Evolutionary conservation across 2,113 vertebrate species (phyloP).

Genomic region (Alligator mississippiensis): DNA sequence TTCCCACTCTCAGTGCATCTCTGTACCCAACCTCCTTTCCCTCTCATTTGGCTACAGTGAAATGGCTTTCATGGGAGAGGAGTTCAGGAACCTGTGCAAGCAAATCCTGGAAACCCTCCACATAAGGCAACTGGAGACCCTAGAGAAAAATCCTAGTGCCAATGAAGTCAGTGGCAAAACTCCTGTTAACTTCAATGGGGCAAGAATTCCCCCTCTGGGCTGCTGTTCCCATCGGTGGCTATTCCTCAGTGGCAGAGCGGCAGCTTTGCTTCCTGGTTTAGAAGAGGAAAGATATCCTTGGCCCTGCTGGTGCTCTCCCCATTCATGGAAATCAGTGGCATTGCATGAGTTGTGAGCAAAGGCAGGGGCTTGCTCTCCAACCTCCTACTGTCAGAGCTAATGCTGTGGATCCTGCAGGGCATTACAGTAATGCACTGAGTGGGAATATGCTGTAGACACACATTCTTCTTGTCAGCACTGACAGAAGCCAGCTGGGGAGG

Average conservation of each 20-base stretch:
- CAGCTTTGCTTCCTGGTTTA: neutral
- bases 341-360: neutral
- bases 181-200: neutral
- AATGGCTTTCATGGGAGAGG: neutral
- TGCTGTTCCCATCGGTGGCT: neutral
- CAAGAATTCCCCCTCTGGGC: neutral
- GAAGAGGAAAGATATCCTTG: neutral
- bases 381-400: neutral
- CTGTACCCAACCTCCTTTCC: neutral
- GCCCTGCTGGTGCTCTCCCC: neutral
- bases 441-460: conserved; percentile 11
- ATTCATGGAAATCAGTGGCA: neutral
- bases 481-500: conserved; percentile 86
- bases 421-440: neutral
- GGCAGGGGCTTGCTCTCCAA: neutral
- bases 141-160: neutral
- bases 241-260: neutral
- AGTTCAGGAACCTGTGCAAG: neutral
- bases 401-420: conserved; percentile 21
- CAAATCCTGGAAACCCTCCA: neutral
- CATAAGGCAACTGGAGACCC: neutral
- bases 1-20: neutral
- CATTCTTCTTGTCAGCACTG: conserved; percentile 86
- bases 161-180: accelerated
- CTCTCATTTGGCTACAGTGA: neutral